These are phyloP conservation scores for Eunapius fragilis DNA, from an alignment of 37 sponge, comb jelly and placozoan species.

Conservation along the genomic window DNA sequence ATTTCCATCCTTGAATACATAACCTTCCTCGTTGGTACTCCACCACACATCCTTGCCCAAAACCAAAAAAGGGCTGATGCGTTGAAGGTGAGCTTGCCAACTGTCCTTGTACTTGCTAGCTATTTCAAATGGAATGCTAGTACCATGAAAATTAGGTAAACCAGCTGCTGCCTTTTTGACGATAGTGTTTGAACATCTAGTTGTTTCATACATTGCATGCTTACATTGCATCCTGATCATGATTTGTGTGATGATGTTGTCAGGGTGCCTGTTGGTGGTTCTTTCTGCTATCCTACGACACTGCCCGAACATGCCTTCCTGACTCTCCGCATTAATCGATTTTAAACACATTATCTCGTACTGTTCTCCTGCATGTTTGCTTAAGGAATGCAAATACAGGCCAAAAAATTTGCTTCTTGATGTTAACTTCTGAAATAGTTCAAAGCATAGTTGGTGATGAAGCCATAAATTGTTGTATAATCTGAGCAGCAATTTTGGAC, in stretches of 20 bases:
- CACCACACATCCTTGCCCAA: conserved; percentile 17
- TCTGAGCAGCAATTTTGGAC: no score
- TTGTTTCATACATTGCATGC: background rate
- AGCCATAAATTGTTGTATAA: conserved; percentile 21
- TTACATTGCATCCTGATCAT: conserved; percentile 13
- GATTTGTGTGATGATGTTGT: conserved; percentile 1
- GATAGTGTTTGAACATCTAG: background rate
- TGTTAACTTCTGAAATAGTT: background rate
- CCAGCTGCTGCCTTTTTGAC: background rate
- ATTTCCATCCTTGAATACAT: conserved; percentile 8
- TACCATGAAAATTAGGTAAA: background rate
- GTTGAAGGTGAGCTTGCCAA: conserved; percentile 25
- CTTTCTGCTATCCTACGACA: background rate
- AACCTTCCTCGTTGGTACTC: background rate
- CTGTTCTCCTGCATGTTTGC: background rate
- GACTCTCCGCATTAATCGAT: no score
- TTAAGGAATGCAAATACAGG: conserved; percentile 1
- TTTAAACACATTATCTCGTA: no score
- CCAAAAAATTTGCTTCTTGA: background rate
- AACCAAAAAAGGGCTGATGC: conserved; percentile 1
- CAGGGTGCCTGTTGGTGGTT: conserved; percentile 16
- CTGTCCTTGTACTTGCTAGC: background rate
- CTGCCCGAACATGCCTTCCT: conserved; percentile 20
- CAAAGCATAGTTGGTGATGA: conserved; percentile 9
- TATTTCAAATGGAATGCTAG: background rate